Base-by-base conservation (phyloP, 92 coral and sea anemone species). In the Zoanthus solanderi region DNA sequence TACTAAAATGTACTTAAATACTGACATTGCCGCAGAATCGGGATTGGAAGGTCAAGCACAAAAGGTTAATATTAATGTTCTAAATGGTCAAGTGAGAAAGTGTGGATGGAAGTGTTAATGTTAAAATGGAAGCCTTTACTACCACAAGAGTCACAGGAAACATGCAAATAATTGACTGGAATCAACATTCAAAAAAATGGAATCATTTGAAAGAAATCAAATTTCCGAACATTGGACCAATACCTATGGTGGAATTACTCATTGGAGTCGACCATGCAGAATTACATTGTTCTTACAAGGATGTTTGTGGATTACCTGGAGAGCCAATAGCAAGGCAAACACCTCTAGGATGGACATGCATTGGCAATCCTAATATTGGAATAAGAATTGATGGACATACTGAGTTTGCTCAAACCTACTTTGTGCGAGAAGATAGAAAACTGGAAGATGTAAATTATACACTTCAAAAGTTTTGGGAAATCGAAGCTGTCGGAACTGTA, bases 161-260 rank as follows among this genome's bases (percentile, higher is more conserved):
- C 72, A 94, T 92, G 94, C 72, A 90, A 46, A 93, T 92, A 6
- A 78, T 88, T 44, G 92, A 92, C 18, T 92, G 92, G 94, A 90
- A 83, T 48, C 45, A 53, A 46, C 53, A 88, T 78, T 83, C 87
- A 78, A 15, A 52, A 18, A 91, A 84, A 66, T 86, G 94, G 89
- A 75, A 60, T 57, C 89, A 82, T 78, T 54, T 86, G 9, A 84
- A 78, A 63, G 84, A 54, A 12, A 85, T 90, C 10, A n/a, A 85
- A 87, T 91, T 91, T 72, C 92, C 94, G 54, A 34, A 32, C 29
- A 63, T 78, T 50, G 56, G 89, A 45, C 87, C 83, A 1, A 6
- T 5, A 63, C 1, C 73, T 23, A 79, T 79, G 44, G 89, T 85
- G 47, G 88, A 72, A 45, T 47, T 47, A 45, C 80, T 84, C 1